phyloP scores from a whole-genome alignment of 2,888 invertebrate genomes.

The Lasioglossum villosulum region DNA sequence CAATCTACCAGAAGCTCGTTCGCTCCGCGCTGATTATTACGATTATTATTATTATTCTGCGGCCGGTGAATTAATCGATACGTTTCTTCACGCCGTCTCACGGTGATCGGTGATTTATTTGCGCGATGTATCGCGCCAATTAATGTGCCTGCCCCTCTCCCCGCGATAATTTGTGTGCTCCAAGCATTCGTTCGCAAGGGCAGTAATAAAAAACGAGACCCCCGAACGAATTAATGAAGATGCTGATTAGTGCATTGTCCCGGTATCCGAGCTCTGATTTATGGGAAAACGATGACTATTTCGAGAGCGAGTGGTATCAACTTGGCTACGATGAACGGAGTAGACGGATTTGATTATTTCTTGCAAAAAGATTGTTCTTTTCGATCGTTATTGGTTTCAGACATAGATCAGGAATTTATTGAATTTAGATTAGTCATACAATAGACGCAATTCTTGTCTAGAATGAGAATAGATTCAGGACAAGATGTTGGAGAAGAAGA shows the following conservation, averaged over 20 bases:
- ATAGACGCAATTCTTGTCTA: not conserved
- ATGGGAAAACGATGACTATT: not conserved
- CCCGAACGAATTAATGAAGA: not conserved
- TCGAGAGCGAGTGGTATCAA: not conserved
- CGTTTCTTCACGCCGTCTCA: not conserved
- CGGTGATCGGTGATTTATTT: slow-evolving; percentile 25
- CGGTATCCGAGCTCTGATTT: not conserved
- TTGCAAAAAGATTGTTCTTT: too few relatives aligned
- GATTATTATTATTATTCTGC: not conserved
- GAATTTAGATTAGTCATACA: not conserved
- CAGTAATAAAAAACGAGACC: not conserved
- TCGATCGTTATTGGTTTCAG: too few relatives aligned
- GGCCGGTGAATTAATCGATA: not conserved
- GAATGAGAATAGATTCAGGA: not conserved
- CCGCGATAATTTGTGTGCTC: not conserved
- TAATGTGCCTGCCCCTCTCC: slow-evolving; percentile 6
- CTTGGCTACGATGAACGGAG: not conserved
- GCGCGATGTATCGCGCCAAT: slow-evolving; percentile 15
- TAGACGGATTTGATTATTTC: too few relatives aligned
- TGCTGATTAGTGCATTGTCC: slow-evolving; percentile 6
- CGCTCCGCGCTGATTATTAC: not conserved
- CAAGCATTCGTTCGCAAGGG: not conserved
- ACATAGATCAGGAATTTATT: not conserved
- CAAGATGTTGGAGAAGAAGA: not conserved
- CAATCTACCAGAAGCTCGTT: slow-evolving; percentile 1